A percentile compares a stretch with the other conserved stretches of the same genome.
These are phyloP conservation scores for Megaustenia siamemsis DNA, from an alignment of 2,888 invertebrate genomes.

Conservation along the genomic window DNA sequence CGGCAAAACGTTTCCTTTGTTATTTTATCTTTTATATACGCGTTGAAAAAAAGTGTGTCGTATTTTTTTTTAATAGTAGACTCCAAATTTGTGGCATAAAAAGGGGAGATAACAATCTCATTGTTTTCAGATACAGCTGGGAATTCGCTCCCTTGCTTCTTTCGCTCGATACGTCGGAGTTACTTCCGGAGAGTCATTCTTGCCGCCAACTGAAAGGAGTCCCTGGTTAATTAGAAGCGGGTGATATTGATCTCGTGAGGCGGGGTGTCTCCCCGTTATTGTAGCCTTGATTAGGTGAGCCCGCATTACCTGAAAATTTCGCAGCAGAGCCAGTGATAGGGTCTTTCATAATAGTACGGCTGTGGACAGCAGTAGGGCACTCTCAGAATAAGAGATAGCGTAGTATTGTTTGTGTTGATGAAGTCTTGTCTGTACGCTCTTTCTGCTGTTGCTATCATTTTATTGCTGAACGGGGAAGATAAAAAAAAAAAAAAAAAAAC, in stretches of 20 bases:
- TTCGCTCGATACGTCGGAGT: not conserved
- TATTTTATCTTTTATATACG: not conserved
- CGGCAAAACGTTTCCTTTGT: not conserved
- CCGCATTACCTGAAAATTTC: not conserved
- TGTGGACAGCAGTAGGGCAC: not conserved
- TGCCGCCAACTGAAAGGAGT: constrained; percentile 4
- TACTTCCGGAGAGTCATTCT: constrained; percentile 9
- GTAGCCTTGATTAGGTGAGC: not conserved
- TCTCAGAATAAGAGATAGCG: not conserved
- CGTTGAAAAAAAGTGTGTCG: not conserved
- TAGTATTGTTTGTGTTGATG: not conserved
- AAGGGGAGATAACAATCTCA: constrained; percentile 5
- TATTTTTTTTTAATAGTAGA: not conserved
- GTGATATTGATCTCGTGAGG: constrained; percentile 30
- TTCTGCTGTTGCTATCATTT: too few species aligned
- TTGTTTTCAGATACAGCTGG: not conserved
- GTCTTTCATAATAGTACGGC: not conserved
- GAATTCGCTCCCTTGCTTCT: constrained; percentile 6
- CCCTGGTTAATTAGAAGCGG: constrained; percentile 30
- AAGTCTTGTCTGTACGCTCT: not conserved
- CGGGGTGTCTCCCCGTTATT: not conserved
- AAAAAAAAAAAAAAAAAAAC: not conserved
- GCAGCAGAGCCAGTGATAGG: constrained; percentile 6
- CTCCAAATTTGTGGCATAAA: not conserved
- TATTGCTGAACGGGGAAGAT: not conserved